These are phyloP conservation scores for Oreochromis grahami DNA, from an alignment of 2,797 vertebrate species.

Conservation along the genomic window DNA sequence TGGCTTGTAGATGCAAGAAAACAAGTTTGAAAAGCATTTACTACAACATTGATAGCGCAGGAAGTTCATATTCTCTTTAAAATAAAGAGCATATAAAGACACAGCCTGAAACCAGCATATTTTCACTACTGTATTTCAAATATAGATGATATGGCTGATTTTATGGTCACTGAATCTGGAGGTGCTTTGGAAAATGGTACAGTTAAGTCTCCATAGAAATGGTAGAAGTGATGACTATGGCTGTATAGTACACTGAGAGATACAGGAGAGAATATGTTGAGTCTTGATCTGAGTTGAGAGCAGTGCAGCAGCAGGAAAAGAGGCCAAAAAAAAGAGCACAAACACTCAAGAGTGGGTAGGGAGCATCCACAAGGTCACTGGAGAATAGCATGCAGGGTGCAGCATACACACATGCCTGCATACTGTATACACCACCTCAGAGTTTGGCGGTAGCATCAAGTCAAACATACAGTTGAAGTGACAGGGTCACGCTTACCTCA, in stretches of 20 bases:
- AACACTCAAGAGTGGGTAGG: constrained; percentile 60
- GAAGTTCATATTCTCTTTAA: not conserved
- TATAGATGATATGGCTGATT: constrained; percentile 17
- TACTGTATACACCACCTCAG: constrained; percentile 53
- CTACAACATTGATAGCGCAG: not conserved
- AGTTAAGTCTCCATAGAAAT: constrained; percentile 9
- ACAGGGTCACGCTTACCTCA: constrained; percentile 82
- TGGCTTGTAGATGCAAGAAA: constrained; percentile 7
- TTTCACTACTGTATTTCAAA: not conserved
- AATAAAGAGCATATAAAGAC: constrained; percentile 2
- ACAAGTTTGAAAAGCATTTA: constrained; percentile 22
- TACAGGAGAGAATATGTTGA: constrained; percentile 26
- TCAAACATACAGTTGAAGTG: constrained; percentile 2
- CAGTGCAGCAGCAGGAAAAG: constrained; percentile 48
- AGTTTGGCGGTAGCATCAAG: constrained; percentile 15
- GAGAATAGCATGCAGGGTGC: constrained; percentile 68
- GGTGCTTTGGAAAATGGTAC: constrained; percentile 29
- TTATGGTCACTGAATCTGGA: constrained; percentile 17
- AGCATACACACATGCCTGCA: constrained; percentile 76
- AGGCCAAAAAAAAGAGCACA: constrained; percentile 38
- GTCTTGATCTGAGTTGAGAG: constrained; percentile 48
- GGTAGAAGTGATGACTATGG: constrained; percentile 27
- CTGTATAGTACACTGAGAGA: constrained; percentile 4
- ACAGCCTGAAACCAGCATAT: not conserved
- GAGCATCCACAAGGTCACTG: constrained; percentile 64